Percentiles rank a stretch among this genome's conserved stretches.
Evolutionary conservation across 2,113 vertebrate species (phyloP).

Genomic region (Pampusana beccarii): DNA sequence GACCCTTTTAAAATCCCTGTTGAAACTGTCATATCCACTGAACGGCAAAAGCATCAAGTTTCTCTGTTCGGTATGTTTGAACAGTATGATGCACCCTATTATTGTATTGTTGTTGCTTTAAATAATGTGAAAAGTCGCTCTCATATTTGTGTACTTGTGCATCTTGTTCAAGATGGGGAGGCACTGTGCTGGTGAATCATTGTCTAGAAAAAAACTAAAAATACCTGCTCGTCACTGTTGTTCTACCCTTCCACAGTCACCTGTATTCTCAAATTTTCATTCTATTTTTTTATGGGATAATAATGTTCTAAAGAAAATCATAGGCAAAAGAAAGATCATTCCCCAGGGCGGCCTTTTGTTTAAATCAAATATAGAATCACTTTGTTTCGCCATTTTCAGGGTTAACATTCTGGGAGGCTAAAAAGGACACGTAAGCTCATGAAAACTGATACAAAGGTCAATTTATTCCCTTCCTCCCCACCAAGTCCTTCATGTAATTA

Average conservation of each 20-base stretch:
- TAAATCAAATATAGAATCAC: neutral
- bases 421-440: slow-evolving; percentile 36
- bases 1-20: neutral
- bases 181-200: neutral
- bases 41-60: neutral
- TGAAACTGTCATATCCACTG: neutral
- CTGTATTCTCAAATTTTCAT: neutral
- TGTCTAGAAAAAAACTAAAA: neutral
- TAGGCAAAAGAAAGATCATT: neutral
- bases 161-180: neutral
- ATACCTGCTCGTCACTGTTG: neutral
- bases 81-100: neutral
- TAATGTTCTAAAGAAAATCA: neutral
- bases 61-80: neutral
- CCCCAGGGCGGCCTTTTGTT: neutral
- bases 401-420: neutral
- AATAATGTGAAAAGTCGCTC: neutral
- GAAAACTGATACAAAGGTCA: slow-evolving; percentile 56
- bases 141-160: neutral
- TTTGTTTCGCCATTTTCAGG: neutral
- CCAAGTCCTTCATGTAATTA: slow-evolving; percentile 31
- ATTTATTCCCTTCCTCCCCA: slow-evolving; percentile 8
- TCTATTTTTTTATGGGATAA: neutral
- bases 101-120: neutral
- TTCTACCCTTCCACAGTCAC: neutral